A percentile compares a stretch with the other conserved stretches of the same genome.
Evolutionary conservation across 2,888 invertebrate genomes (phyloP).

Genomic region (Ophraella communa): DNA sequence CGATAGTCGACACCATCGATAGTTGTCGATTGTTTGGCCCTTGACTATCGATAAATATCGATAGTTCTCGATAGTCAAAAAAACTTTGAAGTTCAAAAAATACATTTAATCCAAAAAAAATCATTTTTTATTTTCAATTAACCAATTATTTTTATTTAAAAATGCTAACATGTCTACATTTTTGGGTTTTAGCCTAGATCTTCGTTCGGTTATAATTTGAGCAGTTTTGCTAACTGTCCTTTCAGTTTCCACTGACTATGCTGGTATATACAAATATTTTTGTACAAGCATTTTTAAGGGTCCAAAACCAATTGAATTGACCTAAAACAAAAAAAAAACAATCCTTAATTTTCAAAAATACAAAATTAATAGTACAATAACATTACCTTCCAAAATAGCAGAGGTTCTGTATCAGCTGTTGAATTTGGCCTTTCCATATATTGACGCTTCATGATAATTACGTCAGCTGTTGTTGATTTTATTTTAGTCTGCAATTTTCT

Average conservation of each 20-base stretch:
- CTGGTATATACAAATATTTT: neutral
- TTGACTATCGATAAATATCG: too few species aligned
- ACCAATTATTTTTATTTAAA: too few species aligned
- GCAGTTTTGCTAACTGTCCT: slow-evolving; percentile 14
- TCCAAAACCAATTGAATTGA: neutral
- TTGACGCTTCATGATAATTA: slow-evolving; percentile 28
- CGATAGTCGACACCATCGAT: too few species aligned
- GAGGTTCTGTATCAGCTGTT: neutral
- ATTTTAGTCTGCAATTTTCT: neutral
- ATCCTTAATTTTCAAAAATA: too few species aligned
- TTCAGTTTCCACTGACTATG: slow-evolving; percentile 20
- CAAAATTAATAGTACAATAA: neutral
- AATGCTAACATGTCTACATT: too few species aligned
- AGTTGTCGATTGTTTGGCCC: too few species aligned
- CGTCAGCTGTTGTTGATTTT: slow-evolving; percentile 18
- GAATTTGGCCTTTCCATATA: slow-evolving; percentile 23
- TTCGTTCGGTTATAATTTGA: slow-evolving; percentile 4
- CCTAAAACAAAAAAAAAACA: too few species aligned
- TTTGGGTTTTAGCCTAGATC: slow-evolving; percentile 14
- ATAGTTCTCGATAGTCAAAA: too few species aligned
- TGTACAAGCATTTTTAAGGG: neutral
- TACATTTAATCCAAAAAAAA: too few species aligned
- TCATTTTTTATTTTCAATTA: too few species aligned
- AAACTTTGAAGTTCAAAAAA: too few species aligned
- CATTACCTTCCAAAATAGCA: neutral